These are phyloP conservation scores for Podarcis cretensis DNA, from an alignment of 2,113 vertebrate genomes.

Conservation along the genomic window DNA sequence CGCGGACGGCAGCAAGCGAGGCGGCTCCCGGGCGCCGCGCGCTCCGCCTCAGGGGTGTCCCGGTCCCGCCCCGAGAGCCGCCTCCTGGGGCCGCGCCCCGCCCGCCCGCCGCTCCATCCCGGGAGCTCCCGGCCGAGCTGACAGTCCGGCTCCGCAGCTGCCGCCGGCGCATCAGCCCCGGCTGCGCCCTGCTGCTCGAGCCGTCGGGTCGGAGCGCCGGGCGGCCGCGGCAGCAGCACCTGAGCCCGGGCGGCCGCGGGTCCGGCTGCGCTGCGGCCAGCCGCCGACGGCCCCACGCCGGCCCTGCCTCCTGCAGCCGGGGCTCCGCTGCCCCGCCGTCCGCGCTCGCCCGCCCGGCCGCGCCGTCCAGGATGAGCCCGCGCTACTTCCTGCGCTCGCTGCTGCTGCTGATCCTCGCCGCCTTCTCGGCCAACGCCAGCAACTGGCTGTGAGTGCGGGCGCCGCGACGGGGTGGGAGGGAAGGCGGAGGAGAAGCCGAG, in stretches of 20 bases:
- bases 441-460: slow-evolving; percentile 96
- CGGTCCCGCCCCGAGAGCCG: slow-evolving; percentile 69
- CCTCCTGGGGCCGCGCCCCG: slow-evolving; percentile 59
- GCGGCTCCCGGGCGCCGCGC: slow-evolving; percentile 7
- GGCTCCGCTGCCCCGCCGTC: slow-evolving; percentile 40
- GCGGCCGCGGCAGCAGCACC: slow-evolving; percentile 24
- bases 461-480: neutral
- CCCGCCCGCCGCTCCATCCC: slow-evolving; percentile 69
- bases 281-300: slow-evolving; percentile 43
- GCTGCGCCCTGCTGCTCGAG: slow-evolving; percentile 16
- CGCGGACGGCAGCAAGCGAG: neutral
- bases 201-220: neutral
- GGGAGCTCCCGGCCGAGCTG: slow-evolving; percentile 71
- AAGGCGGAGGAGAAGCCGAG: neutral
- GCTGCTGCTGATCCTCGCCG: slow-evolving; percentile 93
- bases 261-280: slow-evolving; percentile 46
- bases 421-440: slow-evolving; percentile 94
- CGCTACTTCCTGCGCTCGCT: slow-evolving; percentile 89
- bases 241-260: slow-evolving; percentile 51
- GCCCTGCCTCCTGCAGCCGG: slow-evolving; percentile 19
- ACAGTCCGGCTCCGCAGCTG: slow-evolving; percentile 74
- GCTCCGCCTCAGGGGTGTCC: slow-evolving; percentile 71
- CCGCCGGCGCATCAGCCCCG: slow-evolving; percentile 61
- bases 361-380: slow-evolving; percentile 84
- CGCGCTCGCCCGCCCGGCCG: slow-evolving; percentile 16